phyloP scores from a whole-genome alignment of 2,888 invertebrate species.

The Brenthis daphne region DNA sequence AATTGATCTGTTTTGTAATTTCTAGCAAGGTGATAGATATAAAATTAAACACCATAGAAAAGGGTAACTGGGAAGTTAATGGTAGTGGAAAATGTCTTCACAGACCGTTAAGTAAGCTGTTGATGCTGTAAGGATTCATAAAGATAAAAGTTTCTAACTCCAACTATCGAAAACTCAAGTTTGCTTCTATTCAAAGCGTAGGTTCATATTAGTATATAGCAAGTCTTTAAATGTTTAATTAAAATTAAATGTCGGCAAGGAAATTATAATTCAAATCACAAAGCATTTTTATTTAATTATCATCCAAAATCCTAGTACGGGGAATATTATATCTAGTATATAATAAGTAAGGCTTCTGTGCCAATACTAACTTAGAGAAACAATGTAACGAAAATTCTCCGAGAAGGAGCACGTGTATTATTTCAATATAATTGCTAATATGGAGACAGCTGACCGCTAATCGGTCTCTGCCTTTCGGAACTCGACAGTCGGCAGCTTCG shows the following conservation, averaged over 20 bases:
- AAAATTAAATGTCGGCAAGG: too few relatives aligned
- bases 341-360: not conserved
- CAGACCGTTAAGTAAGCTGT: slow-evolving; percentile 59
- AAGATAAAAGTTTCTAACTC: slow-evolving; percentile 28
- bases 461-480: slow-evolving; percentile 25
- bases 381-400: not conserved
- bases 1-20: too few relatives aligned
- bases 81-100: slow-evolving; percentile 65
- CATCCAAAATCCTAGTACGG: too few relatives aligned
- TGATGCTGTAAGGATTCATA: slow-evolving; percentile 40
- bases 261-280: too few relatives aligned
- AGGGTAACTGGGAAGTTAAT: slow-evolving; percentile 52
- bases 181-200: not conserved
- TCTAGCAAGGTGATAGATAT: not conserved
- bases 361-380: slow-evolving; percentile 10
- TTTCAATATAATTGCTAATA: slow-evolving; percentile 28
- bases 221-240: too few relatives aligned
- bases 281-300: too few relatives aligned
- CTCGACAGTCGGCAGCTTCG: slow-evolving; percentile 11
- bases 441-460: slow-evolving; percentile 23
- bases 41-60: not conserved
- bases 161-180: slow-evolving; percentile 3
- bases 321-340: too few relatives aligned
- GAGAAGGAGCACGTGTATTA: slow-evolving; percentile 10
- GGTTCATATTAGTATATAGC: too few relatives aligned